Percentiles rank a stretch among this genome's conserved stretches.
Evolutionary conservation across 2,888 invertebrate species (phyloP).

Genomic region (Macrostomum cliftonense): DNA sequence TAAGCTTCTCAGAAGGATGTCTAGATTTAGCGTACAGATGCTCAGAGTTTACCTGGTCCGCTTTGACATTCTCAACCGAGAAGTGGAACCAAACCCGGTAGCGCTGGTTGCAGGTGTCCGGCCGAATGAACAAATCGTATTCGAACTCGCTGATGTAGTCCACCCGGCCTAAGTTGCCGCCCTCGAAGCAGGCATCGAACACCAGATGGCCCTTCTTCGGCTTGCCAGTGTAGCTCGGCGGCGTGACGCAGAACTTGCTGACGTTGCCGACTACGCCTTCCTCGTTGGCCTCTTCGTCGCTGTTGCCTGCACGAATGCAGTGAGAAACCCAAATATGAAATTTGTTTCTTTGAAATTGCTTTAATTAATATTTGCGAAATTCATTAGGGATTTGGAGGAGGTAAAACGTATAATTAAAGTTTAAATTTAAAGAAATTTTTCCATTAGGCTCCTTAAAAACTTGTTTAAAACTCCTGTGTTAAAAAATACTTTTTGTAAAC

Average conservation of each 20-base stretch:
- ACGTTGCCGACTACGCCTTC: slow-evolving; percentile 84
- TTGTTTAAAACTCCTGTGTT: no score
- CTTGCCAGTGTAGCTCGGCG: slow-evolving; percentile 60
- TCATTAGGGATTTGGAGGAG: no score
- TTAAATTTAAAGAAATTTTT: no score
- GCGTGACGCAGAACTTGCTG: slow-evolving; percentile 57
- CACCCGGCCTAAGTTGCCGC: slow-evolving; percentile 84
- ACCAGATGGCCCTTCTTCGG: slow-evolving; percentile 62
- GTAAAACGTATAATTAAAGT: no score
- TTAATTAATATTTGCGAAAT: no score
- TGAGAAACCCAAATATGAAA: no score
- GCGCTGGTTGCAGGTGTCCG: slow-evolving; percentile 83
- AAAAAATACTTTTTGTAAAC: no score
- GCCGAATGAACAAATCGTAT: slow-evolving; percentile 82
- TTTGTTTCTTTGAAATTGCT: no score
- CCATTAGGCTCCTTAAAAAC: no score
- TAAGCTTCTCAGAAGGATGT: no score
- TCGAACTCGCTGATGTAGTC: slow-evolving; percentile 79
- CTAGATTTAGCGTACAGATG: no score
- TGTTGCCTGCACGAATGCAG: slow-evolving; percentile 15
- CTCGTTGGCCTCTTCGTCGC: slow-evolving; percentile 36
- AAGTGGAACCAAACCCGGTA: slow-evolving; percentile 93
- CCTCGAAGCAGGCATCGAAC: slow-evolving; percentile 89
- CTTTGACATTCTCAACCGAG: slow-evolving; percentile 78
- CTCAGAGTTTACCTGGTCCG: slow-evolving; percentile 53